Conservation (phyloP, 2,113 vertebrate species). For the Mirza zaza region DNA sequence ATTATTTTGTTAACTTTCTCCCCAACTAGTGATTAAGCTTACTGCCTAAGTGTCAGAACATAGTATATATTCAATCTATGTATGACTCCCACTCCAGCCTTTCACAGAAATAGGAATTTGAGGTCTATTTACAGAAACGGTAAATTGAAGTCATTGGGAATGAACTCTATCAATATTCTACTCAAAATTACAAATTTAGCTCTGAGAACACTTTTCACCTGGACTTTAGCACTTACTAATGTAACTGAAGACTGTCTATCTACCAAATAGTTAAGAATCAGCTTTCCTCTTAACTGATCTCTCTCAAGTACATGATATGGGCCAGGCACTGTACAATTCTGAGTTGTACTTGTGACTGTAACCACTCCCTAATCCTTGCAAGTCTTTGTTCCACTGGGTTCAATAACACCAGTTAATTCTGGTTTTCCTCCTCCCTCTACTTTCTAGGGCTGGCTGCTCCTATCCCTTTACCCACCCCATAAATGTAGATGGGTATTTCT, state of each 20-base stretch:
- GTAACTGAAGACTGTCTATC: not conserved
- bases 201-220: not conserved
- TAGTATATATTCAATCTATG: not conserved
- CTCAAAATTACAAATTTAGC: slow-evolving; percentile 7
- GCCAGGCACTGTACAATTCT: not conserved
- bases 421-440: not conserved
- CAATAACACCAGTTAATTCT: not conserved
- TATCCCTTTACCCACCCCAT: not conserved
- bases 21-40: not conserved
- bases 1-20: slow-evolving; percentile 29
- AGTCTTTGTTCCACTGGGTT: not conserved
- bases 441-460: not conserved
- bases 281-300: slow-evolving; percentile 29
- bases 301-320: not conserved
- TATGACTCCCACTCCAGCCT: not conserved
- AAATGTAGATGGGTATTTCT: slow-evolving; percentile 2
- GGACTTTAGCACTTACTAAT: not conserved
- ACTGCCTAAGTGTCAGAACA: not conserved
- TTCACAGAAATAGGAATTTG: not conserved
- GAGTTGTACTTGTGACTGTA: not conserved
- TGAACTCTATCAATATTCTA: not conserved
- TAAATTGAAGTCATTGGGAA: slow-evolving; percentile 12
- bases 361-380: not conserved
- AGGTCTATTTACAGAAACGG: not conserved
- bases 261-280: not conserved